Conservation (phyloP, 2,888 invertebrate genomes). For the Galeopsomyia nigrocyanea region DNA sequence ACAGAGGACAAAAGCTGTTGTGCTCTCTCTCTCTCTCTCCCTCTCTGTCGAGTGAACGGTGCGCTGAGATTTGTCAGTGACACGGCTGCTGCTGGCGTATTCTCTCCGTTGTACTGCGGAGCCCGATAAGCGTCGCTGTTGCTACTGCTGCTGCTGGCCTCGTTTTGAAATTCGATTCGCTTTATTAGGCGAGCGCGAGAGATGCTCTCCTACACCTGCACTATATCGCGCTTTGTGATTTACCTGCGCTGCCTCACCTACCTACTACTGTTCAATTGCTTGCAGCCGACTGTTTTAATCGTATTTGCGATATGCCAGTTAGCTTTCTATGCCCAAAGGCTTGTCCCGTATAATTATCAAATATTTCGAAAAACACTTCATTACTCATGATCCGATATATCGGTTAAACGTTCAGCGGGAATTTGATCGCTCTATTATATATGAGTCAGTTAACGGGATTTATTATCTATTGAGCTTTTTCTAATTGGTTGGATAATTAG, state of each 20-base stretch:
- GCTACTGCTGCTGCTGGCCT: conserved; percentile 4
- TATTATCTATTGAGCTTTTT: too few species aligned
- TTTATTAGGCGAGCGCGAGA: conserved; percentile 41
- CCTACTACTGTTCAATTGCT: too few species aligned
- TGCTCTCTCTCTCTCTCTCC: not conserved
- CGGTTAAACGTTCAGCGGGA: too few species aligned
- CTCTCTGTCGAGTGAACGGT: not conserved
- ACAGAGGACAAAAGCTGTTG: conserved; percentile 15
- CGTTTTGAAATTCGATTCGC: conserved; percentile 43
- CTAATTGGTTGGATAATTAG: too few species aligned
- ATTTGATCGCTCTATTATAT: too few species aligned
- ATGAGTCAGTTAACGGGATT: too few species aligned
- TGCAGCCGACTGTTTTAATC: too few species aligned
- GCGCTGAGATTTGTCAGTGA: conserved; percentile 40
- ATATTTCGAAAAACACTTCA: too few species aligned
- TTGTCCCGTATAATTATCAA: too few species aligned
- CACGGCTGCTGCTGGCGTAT: conserved; percentile 12
- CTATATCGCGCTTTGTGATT: conserved; percentile 5
- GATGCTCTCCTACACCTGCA: not conserved
- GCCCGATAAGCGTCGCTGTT: conserved; percentile 29
- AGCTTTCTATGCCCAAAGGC: too few species aligned
- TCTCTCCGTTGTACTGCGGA: conserved; percentile 2
- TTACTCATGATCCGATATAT: too few species aligned
- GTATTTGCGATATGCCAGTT: too few species aligned
- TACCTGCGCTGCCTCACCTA: conserved; percentile 9